These are phyloP conservation scores for Drosophila saltans DNA, from an alignment of 1,140 invertebrate species.

Conservation along the genomic window DNA sequence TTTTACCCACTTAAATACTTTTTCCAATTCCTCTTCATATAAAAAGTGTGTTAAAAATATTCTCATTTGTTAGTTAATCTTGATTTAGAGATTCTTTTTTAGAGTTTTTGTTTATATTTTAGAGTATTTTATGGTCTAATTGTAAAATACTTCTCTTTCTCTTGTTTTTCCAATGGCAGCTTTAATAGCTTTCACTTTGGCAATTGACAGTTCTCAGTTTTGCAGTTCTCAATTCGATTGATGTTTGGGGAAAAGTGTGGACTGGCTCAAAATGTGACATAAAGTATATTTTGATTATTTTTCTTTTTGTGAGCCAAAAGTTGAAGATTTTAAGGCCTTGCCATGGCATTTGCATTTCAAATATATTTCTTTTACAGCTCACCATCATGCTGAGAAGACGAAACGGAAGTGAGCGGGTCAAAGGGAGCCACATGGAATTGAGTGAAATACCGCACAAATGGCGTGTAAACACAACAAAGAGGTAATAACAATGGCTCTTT, in stretches of 20 bases:
- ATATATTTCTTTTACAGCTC: constrained; percentile 65
- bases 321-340: constrained; percentile 59
- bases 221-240: constrained; percentile 14
- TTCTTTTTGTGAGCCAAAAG: constrained; percentile 67
- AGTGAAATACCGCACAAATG: constrained; percentile 75
- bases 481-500: constrained; percentile 74
- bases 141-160: constrained; percentile 15
- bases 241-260: constrained; percentile 41
- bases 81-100: no score
- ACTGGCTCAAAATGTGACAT: constrained; percentile 59
- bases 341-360: constrained; percentile 73
- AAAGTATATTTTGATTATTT: constrained; percentile 78
- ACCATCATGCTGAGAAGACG: neutral
- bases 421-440: constrained; percentile 44
- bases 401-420: neutral
- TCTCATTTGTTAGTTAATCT: no score
- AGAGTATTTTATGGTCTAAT: neutral
- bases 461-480: constrained; percentile 80
- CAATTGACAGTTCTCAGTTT: constrained; percentile 30
- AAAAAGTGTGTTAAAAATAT: no score
- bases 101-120: neutral
- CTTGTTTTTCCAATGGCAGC: constrained; percentile 27
- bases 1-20: no score
- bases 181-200: constrained; percentile 28
- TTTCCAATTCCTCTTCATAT: no score